Evolutionary conservation across 2,888 invertebrate genomes (phyloP), one percentile per base, ranked within the genome.

Genomic region (Meteorus colon): DNA sequence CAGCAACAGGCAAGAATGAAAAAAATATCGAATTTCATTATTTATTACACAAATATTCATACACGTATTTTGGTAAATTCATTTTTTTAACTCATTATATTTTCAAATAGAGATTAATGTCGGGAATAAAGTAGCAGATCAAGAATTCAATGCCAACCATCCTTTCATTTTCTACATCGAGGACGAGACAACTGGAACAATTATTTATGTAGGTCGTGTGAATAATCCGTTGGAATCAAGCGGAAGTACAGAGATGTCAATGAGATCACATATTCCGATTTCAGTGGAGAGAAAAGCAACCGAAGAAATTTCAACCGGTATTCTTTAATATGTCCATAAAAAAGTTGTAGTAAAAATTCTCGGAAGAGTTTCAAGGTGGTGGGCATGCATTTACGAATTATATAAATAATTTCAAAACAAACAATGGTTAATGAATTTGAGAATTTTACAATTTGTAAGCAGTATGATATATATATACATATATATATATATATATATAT

Each of bases 111-210:
- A 92, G 88, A 91, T 94, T 63, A 90, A 93, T 65, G 89, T 96
- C 55, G 93, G 92, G 14, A 95, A 95, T 88, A 95, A 95, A 89
- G 94, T 95, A 82, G 94, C 92, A 51, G 91, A 91, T 4, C 88
- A 90, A 75, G 92, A 92, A 74, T 94, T 96, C 85, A 91, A 92
- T 62, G 95, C 93, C 1, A 93, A 94, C 85, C 94, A 92, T 79
- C 96, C 96, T 0, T 96, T 96, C 90, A 84, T 96, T 72, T 95
- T 96, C 90, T 94, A 94, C 88, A 94, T 96, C 78, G 94, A 95
- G 85, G 96, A 96, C 82, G 94, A 95, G 83, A 90, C 90, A 0
- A 94, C 93, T 0, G 93, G 93, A n/a, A 94, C 94, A 51, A 91
- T 95, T 68, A 89, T 96, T 31, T 95, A 95, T 89, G 92, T 94